Conservation (phyloP, 2,888 invertebrate species). For the Campopleginae sp. region DNA sequence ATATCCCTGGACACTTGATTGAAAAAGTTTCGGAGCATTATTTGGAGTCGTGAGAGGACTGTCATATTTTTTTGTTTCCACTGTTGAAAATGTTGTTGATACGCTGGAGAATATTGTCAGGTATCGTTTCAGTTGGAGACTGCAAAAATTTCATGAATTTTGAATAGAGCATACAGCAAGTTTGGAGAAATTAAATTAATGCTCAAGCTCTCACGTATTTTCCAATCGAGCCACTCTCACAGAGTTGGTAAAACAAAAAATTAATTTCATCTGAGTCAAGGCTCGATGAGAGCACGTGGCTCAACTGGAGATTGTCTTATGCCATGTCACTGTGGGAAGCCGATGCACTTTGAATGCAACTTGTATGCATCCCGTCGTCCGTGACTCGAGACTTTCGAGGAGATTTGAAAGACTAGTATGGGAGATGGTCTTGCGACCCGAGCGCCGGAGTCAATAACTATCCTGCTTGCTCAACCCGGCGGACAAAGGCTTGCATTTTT, state of each 20-base stretch:
- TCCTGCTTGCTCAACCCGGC: conserved; percentile 3
- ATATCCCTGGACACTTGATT: conserved; percentile 4
- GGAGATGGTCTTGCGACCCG: conserved; percentile 15
- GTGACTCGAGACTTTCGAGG: conserved; percentile 43
- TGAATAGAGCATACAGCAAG: neutral
- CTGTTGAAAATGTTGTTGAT: neutral
- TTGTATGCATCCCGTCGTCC: conserved; percentile 50
- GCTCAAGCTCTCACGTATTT: neutral
- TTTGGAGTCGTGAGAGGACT: neutral
- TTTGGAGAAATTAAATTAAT: neutral
- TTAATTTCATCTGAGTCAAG: conserved; percentile 37
- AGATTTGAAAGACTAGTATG: conserved; percentile 21
- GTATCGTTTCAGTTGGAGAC: neutral
- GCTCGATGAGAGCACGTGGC: conserved; percentile 42
- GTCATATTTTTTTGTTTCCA: neutral
- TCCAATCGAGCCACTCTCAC: neutral
- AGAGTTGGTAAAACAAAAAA: conserved; percentile 8
- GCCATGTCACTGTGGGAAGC: conserved; percentile 63
- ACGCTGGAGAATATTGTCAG: neutral
- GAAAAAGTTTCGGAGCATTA: conserved; percentile 18
- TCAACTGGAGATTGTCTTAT: conserved; percentile 23
- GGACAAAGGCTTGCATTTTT: conserved; percentile 38
- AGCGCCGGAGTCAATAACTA: conserved; percentile 3
- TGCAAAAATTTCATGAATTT: neutral
- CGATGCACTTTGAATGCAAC: conserved; percentile 67